These are phyloP conservation scores for Oligia fasciuncula DNA, from an alignment of 2,888 invertebrate species.

Conservation along the genomic window DNA sequence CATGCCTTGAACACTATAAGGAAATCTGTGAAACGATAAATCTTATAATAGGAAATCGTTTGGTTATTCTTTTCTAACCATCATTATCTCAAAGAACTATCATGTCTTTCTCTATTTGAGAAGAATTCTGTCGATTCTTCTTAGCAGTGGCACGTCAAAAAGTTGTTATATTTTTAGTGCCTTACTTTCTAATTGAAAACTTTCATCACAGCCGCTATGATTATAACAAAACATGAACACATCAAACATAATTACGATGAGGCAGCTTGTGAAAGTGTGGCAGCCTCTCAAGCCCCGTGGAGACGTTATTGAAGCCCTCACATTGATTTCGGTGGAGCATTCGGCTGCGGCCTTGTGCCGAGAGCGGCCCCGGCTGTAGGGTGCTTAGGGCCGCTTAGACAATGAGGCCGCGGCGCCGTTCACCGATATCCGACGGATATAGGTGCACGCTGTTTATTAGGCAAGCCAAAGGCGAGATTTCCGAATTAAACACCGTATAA, in stretches of 20 bases:
- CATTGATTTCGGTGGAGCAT: conserved; percentile 72
- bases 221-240: conserved; percentile 20
- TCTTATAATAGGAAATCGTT: neutral
- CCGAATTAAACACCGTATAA: conserved; percentile 9
- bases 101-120: neutral
- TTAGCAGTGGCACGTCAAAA: neutral
- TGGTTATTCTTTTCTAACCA: neutral
- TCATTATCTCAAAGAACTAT: neutral
- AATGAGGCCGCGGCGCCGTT: conserved; percentile 72
- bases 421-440: conserved; percentile 79
- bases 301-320: conserved; percentile 60
- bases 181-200: neutral
- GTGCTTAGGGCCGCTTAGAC: conserved; percentile 72
- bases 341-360: conserved; percentile 73
- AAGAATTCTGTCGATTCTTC: neutral
- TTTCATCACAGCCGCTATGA: neutral
- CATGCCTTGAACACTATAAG: conserved; percentile 5
- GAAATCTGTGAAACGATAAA: neutral
- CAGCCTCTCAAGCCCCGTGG: conserved; percentile 49
- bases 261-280: conserved; percentile 32
- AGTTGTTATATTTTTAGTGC: neutral
- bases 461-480: conserved; percentile 26
- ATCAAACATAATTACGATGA: conserved; percentile 27
- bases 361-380: conserved; percentile 77
- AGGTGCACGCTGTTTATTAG: conserved; percentile 61